These are phyloP conservation scores for Xenopus laevis DNA, from an alignment of 2,113 vertebrate species.

Conservation along the genomic window DNA sequence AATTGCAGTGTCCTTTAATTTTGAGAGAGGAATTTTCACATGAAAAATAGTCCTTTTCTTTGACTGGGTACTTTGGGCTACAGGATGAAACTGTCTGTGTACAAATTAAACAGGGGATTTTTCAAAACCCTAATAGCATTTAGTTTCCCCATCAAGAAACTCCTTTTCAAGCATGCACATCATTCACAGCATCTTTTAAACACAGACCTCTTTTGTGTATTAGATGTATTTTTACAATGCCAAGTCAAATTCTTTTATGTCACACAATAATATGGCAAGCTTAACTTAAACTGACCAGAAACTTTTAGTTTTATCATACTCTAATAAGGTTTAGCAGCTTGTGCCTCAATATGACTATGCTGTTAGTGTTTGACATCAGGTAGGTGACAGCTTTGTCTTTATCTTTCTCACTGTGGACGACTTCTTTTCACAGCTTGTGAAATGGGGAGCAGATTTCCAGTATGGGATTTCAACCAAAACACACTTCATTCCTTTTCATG, in stretches of 20 bases:
- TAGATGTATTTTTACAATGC: conserved; percentile 31
- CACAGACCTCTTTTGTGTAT: conserved; percentile 32
- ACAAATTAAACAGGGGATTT: neutral
- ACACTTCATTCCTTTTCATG: conserved; percentile 9
- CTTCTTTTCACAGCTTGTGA: conserved; percentile 6
- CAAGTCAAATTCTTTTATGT: conserved; percentile 36
- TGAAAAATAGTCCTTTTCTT: neutral
- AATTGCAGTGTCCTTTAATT: no score
- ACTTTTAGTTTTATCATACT: neutral
- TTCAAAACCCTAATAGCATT: neutral
- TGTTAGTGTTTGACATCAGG: neutral
- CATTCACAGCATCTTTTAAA: conserved; percentile 24
- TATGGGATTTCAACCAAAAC: conserved; percentile 2
- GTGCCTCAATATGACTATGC: no score
- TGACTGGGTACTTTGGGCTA: neutral
- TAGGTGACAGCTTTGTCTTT: neutral
- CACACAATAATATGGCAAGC: conserved; percentile 4
- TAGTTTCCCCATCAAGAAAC: conserved; percentile 1
- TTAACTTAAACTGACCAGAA: no score
- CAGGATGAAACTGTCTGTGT: neutral
- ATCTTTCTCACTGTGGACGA: neutral
- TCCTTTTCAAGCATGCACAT: conserved; percentile 7
- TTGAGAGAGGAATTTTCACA: no score
- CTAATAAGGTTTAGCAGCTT: no score
- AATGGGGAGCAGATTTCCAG: neutral